Percentiles rank a stretch among this genome's conserved stretches.
These are phyloP conservation scores for Cyrtonyx montezumae DNA, from an alignment of 2,113 vertebrate genomes.

Conservation along the genomic window DNA sequence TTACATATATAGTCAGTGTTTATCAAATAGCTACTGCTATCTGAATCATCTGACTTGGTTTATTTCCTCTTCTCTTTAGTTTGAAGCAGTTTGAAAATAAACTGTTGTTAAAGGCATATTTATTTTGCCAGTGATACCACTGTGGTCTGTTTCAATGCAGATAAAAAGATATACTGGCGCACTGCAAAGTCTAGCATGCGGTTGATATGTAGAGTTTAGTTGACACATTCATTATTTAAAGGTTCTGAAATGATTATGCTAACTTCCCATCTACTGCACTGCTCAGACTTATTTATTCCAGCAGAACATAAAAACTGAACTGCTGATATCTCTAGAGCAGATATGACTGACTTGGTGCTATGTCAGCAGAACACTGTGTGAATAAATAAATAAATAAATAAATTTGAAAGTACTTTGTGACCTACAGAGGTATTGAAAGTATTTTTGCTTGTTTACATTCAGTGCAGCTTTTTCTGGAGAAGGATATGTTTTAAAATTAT, in stretches of 20 bases:
- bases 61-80: not conserved
- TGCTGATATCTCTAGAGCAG: not conserved
- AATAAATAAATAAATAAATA: not conserved
- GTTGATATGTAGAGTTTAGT: fast-evolving
- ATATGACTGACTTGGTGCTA: not conserved
- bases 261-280: not conserved
- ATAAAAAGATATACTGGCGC: not conserved
- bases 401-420: not conserved
- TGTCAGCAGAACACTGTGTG: not conserved
- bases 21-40: not conserved
- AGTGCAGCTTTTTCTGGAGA: not conserved
- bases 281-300: not conserved
- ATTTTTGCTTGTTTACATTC: not conserved
- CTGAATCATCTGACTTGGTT: not conserved
- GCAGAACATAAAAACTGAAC: not conserved
- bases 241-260: not conserved
- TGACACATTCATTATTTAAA: not conserved
- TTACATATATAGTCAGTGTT: not conserved
- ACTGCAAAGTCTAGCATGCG: not conserved
- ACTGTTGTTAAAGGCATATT: not conserved
- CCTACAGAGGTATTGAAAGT: no score
- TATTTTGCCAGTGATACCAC: not conserved
- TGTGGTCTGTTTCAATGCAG: not conserved
- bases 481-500: not conserved
- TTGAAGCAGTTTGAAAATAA: not conserved